phyloP scores from a whole-genome alignment of 2,113 vertebrate genomes.

The Gnathonemus longibarbis region DNA sequence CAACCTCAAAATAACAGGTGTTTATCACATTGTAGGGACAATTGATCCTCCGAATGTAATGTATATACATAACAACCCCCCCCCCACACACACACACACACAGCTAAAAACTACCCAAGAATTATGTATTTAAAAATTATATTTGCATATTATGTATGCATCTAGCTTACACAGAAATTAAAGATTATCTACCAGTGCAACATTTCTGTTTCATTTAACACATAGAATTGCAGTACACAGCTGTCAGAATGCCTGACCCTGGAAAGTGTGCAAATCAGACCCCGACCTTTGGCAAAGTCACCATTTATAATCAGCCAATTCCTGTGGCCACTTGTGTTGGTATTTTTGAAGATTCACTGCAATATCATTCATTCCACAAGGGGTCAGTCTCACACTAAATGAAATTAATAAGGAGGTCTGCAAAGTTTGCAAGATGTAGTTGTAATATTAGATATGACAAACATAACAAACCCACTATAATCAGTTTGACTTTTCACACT shows the following conservation, averaged over 20 bases:
- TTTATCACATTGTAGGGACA: background rate
- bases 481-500: background rate
- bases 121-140: background rate
- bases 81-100: no score
- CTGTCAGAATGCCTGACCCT: background rate
- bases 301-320: background rate
- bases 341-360: background rate
- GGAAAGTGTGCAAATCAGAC: no score
- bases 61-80: background rate
- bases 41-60: background rate
- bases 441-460: background rate
- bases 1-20: background rate
- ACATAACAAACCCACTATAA: background rate
- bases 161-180: background rate
- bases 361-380: constrained; percentile 3
- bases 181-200: background rate
- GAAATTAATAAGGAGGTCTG: background rate
- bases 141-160: background rate
- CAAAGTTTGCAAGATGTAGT: background rate
- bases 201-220: background rate
- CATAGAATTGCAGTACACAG: background rate
- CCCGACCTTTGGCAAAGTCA: background rate
- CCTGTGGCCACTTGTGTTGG: background rate
- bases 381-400: background rate
- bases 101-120: background rate